Conservation (phyloP, 2,797 vertebrate species). For the Margarornis squamiger region DNA sequence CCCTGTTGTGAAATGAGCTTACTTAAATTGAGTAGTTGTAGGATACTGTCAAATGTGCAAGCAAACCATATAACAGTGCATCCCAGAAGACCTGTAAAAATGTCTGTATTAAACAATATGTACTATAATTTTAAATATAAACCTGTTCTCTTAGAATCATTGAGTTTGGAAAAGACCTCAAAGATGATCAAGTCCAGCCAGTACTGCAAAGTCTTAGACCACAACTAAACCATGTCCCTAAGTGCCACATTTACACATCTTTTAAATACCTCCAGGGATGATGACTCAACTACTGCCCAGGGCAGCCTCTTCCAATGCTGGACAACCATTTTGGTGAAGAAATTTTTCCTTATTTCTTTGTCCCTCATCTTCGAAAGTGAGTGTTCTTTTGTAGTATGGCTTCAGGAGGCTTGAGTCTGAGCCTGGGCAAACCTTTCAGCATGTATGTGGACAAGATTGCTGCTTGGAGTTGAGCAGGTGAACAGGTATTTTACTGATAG, state of each 20-base stretch:
- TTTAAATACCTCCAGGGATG: not conserved
- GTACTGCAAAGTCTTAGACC: not conserved
- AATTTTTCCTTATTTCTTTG: not conserved
- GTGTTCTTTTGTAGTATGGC: not conserved
- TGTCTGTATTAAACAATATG: not conserved
- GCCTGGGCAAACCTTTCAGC: not conserved
- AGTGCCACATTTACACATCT: not conserved
- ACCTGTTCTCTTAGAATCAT: not conserved
- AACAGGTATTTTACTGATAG: not conserved
- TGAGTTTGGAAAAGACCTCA: not conserved
- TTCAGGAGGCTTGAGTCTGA: not conserved
- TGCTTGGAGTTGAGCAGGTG: not conserved
- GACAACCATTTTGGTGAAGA: not conserved
- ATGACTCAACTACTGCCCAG: not conserved
- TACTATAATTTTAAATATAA: not conserved
- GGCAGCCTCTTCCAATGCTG: not conserved
- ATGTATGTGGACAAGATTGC: not conserved
- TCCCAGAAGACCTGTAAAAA: not conserved
- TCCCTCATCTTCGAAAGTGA: not conserved
- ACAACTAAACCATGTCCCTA: not conserved
- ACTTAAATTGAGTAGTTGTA: not conserved
- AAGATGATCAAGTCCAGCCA: not conserved
- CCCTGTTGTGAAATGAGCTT: not conserved
- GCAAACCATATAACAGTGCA: not conserved
- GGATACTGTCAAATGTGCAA: conserved; percentile 2